Conservation (phyloP, 92 coral and sea anemone species). For the Porites evermanni region DNA sequence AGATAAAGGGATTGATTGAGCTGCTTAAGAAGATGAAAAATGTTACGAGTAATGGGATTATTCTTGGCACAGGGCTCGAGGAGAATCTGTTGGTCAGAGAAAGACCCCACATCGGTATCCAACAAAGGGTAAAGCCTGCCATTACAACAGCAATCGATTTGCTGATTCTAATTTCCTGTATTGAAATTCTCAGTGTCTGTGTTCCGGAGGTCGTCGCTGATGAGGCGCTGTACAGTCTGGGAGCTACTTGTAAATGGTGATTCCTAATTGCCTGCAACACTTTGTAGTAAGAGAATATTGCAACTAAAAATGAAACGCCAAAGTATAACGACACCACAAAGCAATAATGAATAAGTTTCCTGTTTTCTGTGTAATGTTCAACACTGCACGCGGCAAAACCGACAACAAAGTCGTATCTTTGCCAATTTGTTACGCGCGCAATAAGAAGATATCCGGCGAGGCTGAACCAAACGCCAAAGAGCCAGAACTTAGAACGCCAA, state of each 20-base stretch:
- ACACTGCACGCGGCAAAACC: conserved; percentile 62
- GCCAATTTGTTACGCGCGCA: conserved; percentile 52
- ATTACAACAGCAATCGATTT: conserved; percentile 19
- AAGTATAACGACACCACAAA: conserved; percentile 38
- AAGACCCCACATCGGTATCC: conserved; percentile 47
- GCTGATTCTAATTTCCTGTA: conserved; percentile 33
- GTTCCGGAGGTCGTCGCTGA: neutral
- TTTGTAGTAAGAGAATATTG: conserved; percentile 35
- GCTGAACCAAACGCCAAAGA: conserved; percentile 33
- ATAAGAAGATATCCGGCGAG: conserved; percentile 48
- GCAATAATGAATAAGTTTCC: conserved; percentile 43
- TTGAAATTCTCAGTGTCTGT: conserved; percentile 4
- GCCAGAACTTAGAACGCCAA: conserved; percentile 53
- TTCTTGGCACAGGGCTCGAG: neutral
- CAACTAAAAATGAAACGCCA: conserved; percentile 40
- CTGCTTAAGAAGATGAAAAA: conserved; percentile 37
- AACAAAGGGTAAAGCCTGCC: conserved; percentile 25
- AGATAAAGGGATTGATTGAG: conserved; percentile 37
- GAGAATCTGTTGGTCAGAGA: conserved; percentile 32
- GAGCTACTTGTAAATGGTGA: conserved; percentile 18
- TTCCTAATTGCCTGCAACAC: conserved; percentile 33
- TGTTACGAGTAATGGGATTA: conserved; percentile 23
- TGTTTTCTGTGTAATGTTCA: conserved; percentile 32
- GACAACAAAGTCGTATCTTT: conserved; percentile 49
- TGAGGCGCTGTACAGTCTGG: neutral